Evolutionary conservation across 1,140 invertebrate species (phyloP), one percentile per base, ranked within the genome.

Genomic region (Drosophila teissieri): DNA sequence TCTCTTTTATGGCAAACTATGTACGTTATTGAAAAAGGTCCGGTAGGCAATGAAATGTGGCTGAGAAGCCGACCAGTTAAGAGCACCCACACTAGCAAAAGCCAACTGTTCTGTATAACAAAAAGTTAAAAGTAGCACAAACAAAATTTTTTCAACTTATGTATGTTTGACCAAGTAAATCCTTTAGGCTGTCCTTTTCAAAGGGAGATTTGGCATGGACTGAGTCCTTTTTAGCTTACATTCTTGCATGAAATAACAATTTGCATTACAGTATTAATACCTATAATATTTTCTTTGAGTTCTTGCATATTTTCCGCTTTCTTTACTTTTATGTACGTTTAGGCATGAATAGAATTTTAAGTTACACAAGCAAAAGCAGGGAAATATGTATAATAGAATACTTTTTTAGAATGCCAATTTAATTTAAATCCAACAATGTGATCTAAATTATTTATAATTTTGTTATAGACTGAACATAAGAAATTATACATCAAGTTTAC

Each of bases 171-270:
- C 60, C 34, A 57, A 44, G 56, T 45, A 88, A 89, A 89, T 89
- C 84, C 85, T 89, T 89, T 89, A 68, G 77, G 65, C 65, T 74
- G 68, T 88, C 73, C 77, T 80, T 89, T 78, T 58, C 82, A 89
- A 88, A 77, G 64, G 73, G 63, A 69, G 76, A 89, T 84, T 88
- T 89, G 34, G 46, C 12, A 56, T 53, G 58, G 64, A 61, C 53
- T 45, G 55, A 63, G 57, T 48, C 69, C 69, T 39, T 73, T 62
- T 51, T 44, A 54, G 31, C 77, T 65, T 51, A 80, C 73, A 90
- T 84, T 89, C 85, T 84, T 89, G 85, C 73, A 89, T 89, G 78
- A 89, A 90, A 89, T 90, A 89, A 89, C 80, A 89, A 84, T 89
- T 89, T 89, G 85, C 85, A 84, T 89, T 84, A 89, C 75, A 84